Evolutionary conservation across 2,888 invertebrate genomes (phyloP).

Genomic region (Phasia obesa): DNA sequence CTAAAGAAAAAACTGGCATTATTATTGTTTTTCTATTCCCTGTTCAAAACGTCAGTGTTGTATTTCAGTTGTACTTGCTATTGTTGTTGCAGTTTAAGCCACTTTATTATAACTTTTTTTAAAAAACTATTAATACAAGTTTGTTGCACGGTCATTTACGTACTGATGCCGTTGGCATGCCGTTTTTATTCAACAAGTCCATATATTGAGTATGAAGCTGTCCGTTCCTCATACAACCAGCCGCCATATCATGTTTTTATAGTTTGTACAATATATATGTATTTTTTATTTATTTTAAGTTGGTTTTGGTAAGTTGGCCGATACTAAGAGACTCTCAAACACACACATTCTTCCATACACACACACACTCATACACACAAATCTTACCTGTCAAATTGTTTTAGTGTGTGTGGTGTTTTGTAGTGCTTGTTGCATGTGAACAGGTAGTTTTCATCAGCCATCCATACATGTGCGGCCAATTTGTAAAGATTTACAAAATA

Average conservation of each 20-base stretch:
- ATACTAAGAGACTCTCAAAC: constrained; percentile 20
- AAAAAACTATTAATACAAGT: constrained; percentile 46
- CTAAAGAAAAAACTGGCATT: not conserved
- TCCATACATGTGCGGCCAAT: constrained; percentile 10
- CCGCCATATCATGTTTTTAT: constrained; percentile 53
- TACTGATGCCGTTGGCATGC: constrained; percentile 70
- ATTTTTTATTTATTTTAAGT: constrained; percentile 9
- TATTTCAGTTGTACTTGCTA: no score
- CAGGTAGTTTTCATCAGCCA: constrained; percentile 55
- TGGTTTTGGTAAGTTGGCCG: constrained; percentile 56
- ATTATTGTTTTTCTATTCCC: not conserved
- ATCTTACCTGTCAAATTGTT: constrained; percentile 31
- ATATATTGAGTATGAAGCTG: constrained; percentile 63
- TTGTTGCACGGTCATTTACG: constrained; percentile 70
- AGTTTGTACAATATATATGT: constrained; percentile 9
- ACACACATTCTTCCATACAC: not conserved
- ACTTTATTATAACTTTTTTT: no score
- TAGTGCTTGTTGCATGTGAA: constrained; percentile 10
- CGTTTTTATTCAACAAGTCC: constrained; percentile 62
- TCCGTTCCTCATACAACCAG: constrained; percentile 45
- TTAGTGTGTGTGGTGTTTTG: not conserved
- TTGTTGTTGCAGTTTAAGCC: not conserved
- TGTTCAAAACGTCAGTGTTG: not conserved
- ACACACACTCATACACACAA: not conserved
- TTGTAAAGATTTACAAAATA: constrained; percentile 1